Base-by-base conservation (phyloP, 1,140 invertebrate species). In the Orussus abietinus region DNA sequence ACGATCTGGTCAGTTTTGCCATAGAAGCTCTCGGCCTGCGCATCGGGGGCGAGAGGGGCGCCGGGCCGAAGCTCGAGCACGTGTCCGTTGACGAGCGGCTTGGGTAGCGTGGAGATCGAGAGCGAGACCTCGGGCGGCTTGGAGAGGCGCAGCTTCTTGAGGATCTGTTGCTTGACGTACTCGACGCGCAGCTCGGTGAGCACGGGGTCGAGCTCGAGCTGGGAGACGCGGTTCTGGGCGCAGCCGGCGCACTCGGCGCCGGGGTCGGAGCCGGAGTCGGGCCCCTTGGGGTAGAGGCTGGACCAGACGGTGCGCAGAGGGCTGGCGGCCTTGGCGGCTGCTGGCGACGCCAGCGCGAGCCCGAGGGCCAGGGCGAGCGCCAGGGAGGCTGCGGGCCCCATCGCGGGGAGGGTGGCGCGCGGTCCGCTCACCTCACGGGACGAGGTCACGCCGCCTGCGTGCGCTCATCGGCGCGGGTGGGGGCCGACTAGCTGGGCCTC, bases 141-240 rank as follows among this genome's bases (percentile, higher is more conserved):
- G 29, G 80, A 86, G 1, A 90, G 59, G 40, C 85, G 66, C 29
- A 90, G 58, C 59, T 89, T 89, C 62, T 81, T 83, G 34, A 90
- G 60, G 11, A 90, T 90, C 65, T 89, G 86, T 50, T 86, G 79
- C 58, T 90, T 90, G 6, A 89, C 85, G 45, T 84, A 85, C 59
- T 89, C 85, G 25, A 88, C 79, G 36, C 86, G 66, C 11, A 81
- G 51, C n/a, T 74, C 75, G 0, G 76, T 79, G 6, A 83, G 49
- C 21, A 69, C 49, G 9, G 62, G 54, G 36, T 73, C 62, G 5
- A 50, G 48, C 22, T 59, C 58, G 9, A 64, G 31, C 26, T 28
- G 14, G 13, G 37, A 43, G 14, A 67, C 44, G 29, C 63, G 64
- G 38, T 68, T 69, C 25, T 66, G 59, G 5, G 51, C 44, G 39